Evolutionary conservation across 2,113 vertebrate species (phyloP).

Genomic region (Sciurus niger): DNA sequence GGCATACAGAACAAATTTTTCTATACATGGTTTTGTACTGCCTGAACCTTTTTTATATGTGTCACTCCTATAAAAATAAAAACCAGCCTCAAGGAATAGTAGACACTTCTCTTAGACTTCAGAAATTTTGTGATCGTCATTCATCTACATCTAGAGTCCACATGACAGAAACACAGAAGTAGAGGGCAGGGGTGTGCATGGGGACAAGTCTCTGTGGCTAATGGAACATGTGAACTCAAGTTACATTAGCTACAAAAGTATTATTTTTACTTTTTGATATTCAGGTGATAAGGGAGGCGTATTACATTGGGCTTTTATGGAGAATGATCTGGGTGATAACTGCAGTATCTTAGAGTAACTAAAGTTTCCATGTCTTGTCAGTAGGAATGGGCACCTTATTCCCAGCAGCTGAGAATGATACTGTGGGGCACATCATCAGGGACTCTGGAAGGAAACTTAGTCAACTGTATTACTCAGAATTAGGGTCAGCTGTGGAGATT

Average conservation of each 20-base stretch:
- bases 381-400: background rate
- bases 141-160: background rate
- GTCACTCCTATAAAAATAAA: constrained; percentile 9
- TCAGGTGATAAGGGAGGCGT: background rate
- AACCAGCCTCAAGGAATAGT: background rate
- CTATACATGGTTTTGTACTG: background rate
- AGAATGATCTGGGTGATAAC: background rate
- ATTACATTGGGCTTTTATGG: background rate
- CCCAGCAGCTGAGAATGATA: background rate
- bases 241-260: background rate
- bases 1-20: background rate
- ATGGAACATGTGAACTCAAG: background rate
- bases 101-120: background rate
- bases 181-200: background rate
- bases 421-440: background rate
- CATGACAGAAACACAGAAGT: constrained; percentile 8
- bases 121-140: background rate
- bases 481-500: background rate
- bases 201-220: background rate
- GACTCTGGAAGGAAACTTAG: background rate
- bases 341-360: background rate
- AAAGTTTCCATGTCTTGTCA: background rate
- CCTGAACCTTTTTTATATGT: background rate
- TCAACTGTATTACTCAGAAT: background rate
- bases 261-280: background rate